Percentiles rank a stretch among this genome's conserved stretches.
phyloP scores from a whole-genome alignment of 2,888 invertebrate species.

The Drosophila meridiana region DNA sequence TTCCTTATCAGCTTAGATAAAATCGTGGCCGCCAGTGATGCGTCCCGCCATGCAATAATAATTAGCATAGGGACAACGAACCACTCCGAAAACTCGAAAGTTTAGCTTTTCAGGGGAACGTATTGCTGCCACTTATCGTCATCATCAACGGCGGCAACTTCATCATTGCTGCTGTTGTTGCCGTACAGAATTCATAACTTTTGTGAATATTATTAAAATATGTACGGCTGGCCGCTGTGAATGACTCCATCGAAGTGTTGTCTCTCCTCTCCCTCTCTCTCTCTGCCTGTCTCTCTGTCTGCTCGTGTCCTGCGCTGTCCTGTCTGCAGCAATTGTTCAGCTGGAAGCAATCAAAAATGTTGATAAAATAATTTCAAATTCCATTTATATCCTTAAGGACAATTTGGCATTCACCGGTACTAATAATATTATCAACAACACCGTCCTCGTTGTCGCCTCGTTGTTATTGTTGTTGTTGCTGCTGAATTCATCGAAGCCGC shows the following conservation, averaged over 20 bases:
- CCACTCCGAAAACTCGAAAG: slow-evolving; percentile 43
- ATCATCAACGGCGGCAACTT: slow-evolving; percentile 16
- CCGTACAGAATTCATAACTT: slow-evolving; percentile 72
- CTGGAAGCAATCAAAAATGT: slow-evolving; percentile 82
- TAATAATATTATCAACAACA: slow-evolving; percentile 79
- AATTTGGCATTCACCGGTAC: slow-evolving; percentile 79
- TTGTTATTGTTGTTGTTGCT: slow-evolving; percentile 15
- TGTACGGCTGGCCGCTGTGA: slow-evolving; percentile 55
- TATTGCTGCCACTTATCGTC: slow-evolving; percentile 57
- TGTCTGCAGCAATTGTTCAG: slow-evolving; percentile 70
- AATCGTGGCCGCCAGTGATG: slow-evolving; percentile 67
- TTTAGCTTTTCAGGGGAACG: slow-evolving; percentile 67
- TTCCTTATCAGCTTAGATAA: slow-evolving; percentile 78
- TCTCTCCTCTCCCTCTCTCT: no score
- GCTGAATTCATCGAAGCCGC: slow-evolving; percentile 60
- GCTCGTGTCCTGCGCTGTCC: slow-evolving; percentile 13
- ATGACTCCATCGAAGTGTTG: slow-evolving; percentile 46
- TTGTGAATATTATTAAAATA: slow-evolving; percentile 75
- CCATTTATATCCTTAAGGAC: slow-evolving; percentile 81
- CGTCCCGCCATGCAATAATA: slow-evolving; percentile 64
- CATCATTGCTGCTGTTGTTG: slow-evolving; percentile 40
- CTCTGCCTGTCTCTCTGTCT: not conserved
- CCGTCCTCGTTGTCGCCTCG: slow-evolving; percentile 13
- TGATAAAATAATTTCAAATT: slow-evolving; percentile 82
- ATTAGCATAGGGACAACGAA: slow-evolving; percentile 64